Evolutionary conservation across 2,888 invertebrate genomes (phyloP).

Genomic region (Papilio demoleus): DNA sequence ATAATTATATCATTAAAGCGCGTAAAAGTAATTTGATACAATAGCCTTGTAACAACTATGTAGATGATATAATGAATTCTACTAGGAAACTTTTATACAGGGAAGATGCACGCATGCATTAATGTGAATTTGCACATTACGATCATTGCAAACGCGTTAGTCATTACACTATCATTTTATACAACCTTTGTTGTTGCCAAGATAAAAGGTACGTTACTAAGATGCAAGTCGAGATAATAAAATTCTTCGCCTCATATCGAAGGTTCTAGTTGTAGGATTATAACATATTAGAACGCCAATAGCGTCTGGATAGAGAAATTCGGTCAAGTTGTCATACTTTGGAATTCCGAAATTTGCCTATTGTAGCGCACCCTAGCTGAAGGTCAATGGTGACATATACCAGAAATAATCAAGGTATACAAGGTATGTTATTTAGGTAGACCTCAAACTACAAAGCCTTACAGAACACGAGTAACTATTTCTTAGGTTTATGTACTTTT

Average conservation of each 20-base stretch:
- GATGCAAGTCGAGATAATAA: neutral
- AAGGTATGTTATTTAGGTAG: neutral
- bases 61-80: constrained; percentile 29
- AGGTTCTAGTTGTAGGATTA: neutral
- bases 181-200: constrained; percentile 14
- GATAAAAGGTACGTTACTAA: neutral
- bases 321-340: too few relatives aligned
- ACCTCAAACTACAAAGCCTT: neutral
- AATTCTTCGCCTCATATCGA: neutral
- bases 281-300: neutral
- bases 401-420: too few relatives aligned
- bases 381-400: too few relatives aligned
- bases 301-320: neutral
- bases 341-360: too few relatives aligned
- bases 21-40: constrained; percentile 9
- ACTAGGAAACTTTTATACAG: constrained; percentile 22
- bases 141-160: constrained; percentile 15
- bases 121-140: constrained; percentile 10
- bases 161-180: constrained; percentile 18
- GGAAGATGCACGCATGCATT: constrained; percentile 9
- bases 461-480: neutral
- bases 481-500: neutral
- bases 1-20: neutral
- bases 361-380: too few relatives aligned
- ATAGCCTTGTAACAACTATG: neutral